These are phyloP conservation scores for Cerastoderma edule DNA, from an alignment of 2,888 invertebrate species.

Conservation along the genomic window DNA sequence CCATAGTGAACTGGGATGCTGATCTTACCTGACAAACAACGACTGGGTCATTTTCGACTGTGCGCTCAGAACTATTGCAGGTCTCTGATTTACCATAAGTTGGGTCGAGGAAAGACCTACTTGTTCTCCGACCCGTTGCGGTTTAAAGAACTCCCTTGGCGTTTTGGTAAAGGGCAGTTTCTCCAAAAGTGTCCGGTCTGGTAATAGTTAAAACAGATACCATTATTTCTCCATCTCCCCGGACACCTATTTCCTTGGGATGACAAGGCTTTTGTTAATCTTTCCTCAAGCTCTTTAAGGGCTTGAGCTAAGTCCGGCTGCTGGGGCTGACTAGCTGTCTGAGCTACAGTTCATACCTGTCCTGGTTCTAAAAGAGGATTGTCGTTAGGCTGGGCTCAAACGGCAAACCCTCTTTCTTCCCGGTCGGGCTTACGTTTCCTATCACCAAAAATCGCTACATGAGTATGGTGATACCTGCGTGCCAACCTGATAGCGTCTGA, in stretches of 20 bases:
- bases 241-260: not conserved
- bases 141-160: not conserved
- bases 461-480: conserved; percentile 22
- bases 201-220: conserved; percentile 14
- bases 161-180: conserved; percentile 26
- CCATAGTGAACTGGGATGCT: not conserved
- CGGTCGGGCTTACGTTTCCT: not conserved
- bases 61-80: not conserved
- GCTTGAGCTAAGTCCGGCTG: not conserved
- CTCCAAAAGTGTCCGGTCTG: conserved; percentile 17
- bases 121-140: not conserved
- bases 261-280: too few species aligned
- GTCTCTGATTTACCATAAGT: not conserved
- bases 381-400: not conserved
- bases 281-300: too few species aligned
- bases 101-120: not conserved
- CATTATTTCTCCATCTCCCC: not conserved
- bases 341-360: not conserved
- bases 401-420: not conserved
- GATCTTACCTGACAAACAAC: not conserved
- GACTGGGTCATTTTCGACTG: not conserved
- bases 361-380: not conserved
- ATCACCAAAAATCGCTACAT: not conserved
- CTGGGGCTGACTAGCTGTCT: too few species aligned
- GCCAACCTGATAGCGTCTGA: conserved; percentile 16